Conservation (phyloP, 2,113 vertebrate genomes). For the Silurus asotus region DNA sequence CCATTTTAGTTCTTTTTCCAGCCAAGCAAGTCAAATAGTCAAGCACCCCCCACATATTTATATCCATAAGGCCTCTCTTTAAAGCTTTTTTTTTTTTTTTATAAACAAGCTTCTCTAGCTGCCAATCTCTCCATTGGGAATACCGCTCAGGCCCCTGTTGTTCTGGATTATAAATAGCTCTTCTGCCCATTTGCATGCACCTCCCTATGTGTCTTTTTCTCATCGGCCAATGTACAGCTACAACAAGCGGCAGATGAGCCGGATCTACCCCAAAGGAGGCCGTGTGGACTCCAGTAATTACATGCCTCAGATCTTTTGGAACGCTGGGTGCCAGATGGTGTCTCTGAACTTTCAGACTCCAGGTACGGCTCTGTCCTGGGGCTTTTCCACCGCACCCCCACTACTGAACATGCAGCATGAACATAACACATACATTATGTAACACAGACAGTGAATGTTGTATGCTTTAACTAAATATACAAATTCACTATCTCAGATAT, state of each 20-base stretch:
- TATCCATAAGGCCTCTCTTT: background rate
- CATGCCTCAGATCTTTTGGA: constrained; percentile 99
- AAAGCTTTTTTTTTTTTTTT: no score
- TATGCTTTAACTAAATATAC: background rate
- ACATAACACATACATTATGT: background rate
- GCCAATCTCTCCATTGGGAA: constrained; percentile 6
- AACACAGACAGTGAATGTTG: background rate
- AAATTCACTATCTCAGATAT: background rate
- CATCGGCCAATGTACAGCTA: constrained; percentile 83
- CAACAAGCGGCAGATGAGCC: constrained; percentile 99
- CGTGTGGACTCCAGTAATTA: constrained; percentile 99
- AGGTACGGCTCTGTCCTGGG: constrained; percentile 78
- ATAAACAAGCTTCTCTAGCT: background rate
- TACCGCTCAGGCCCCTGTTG: constrained; percentile 51
- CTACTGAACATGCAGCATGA: background rate
- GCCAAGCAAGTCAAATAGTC: background rate
- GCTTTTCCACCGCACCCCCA: constrained; percentile 38
- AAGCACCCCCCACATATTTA: background rate
- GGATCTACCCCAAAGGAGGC: constrained; percentile 99
- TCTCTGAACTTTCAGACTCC: constrained; percentile 99
- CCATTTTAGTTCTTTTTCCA: background rate
- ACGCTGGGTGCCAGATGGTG: constrained; percentile 99
- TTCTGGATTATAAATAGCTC: constrained; percentile 68
- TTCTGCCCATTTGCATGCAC: constrained; percentile 9
- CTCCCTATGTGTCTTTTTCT: constrained; percentile 72